These are phyloP conservation scores for Acleris cristana DNA, from an alignment of 2,888 invertebrate species.

Conservation along the genomic window DNA sequence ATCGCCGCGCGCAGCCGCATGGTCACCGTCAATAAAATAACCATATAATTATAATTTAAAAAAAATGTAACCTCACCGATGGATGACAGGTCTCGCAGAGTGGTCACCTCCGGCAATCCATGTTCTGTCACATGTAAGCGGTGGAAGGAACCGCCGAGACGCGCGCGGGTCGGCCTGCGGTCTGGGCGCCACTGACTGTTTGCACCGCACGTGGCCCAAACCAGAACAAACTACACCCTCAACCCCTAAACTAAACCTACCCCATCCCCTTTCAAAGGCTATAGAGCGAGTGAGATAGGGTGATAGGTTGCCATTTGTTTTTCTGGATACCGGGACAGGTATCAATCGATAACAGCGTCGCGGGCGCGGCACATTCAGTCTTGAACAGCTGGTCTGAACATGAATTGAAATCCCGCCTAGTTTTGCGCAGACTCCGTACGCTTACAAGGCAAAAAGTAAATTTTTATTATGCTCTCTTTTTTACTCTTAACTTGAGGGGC, in stretches of 20 bases:
- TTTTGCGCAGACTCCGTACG: conserved; percentile 23
- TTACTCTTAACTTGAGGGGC: no score
- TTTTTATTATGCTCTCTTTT: background rate
- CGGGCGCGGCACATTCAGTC: conserved; percentile 78
- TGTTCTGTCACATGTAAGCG: conserved; percentile 55
- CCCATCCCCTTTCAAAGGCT: background rate
- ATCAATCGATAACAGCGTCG: conserved; percentile 81
- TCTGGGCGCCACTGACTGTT: conserved; percentile 64
- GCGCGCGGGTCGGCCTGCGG: conserved; percentile 62
- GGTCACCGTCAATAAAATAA: conserved; percentile 50
- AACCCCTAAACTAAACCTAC: conserved; percentile 7
- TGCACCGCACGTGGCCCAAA: conserved; percentile 48
- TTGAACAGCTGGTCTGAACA: conserved; percentile 82
- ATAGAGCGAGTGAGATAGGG: conserved; percentile 3
- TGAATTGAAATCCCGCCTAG: conserved; percentile 67
- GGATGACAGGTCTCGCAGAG: conserved; percentile 46
- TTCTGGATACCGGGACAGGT: conserved; percentile 54
- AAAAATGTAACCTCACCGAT: conserved; percentile 49
- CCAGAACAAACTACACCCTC: background rate
- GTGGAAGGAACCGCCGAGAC: conserved; percentile 40
- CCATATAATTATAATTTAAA: conserved; percentile 28
- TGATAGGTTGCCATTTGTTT: conserved; percentile 52
- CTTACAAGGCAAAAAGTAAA: background rate
- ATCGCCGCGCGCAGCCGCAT: conserved; percentile 69
- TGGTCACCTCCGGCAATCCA: conserved; percentile 77